Percentiles rank a stretch among this genome's conserved stretches.
Evolutionary conservation across 2,888 invertebrate genomes (phyloP).

Genomic region (Chorisops tibialis): DNA sequence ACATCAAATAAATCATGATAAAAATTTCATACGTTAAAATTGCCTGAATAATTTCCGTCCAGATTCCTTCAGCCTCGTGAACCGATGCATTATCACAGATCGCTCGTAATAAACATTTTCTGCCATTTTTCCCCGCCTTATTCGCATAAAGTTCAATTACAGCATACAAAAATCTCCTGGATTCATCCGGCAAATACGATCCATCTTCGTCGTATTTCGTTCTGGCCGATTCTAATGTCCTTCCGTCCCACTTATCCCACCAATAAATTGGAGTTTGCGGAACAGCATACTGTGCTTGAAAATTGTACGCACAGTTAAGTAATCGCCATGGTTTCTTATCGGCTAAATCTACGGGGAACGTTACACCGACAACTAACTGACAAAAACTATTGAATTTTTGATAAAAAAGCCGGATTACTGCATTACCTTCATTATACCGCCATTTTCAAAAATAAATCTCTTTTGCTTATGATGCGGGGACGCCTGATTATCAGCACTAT

Average conservation of each 20-base stretch:
- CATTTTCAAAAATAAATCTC: conserved; percentile 11
- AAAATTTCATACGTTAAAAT: conserved; percentile 8
- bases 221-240: conserved; percentile 13
- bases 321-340: conserved; percentile 45
- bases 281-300: conserved; percentile 44
- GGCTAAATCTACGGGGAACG: conserved; percentile 39
- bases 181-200: conserved; percentile 23
- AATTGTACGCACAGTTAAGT: conserved; percentile 38
- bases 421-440: conserved; percentile 6
- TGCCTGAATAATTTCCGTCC: conserved; percentile 21
- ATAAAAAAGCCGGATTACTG: neutral
- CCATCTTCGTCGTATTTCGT: conserved; percentile 23
- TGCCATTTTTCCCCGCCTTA: conserved; percentile 24
- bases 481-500: too few species aligned
- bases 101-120: conserved; percentile 26
- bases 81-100: conserved; percentile 29
- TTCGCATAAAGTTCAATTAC: conserved; percentile 27
- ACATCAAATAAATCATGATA: neutral
- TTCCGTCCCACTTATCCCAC: conserved; percentile 41
- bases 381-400: neutral
- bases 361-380: conserved; percentile 40
- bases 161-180: conserved; percentile 18
- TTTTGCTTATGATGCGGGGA: too few species aligned
- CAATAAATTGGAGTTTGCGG: conserved; percentile 43
- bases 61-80: conserved; percentile 18